Percentiles rank a stretch among this genome's conserved stretches.
phyloP scores from a whole-genome alignment of 2,113 vertebrate genomes.

The Caracal caracal region DNA sequence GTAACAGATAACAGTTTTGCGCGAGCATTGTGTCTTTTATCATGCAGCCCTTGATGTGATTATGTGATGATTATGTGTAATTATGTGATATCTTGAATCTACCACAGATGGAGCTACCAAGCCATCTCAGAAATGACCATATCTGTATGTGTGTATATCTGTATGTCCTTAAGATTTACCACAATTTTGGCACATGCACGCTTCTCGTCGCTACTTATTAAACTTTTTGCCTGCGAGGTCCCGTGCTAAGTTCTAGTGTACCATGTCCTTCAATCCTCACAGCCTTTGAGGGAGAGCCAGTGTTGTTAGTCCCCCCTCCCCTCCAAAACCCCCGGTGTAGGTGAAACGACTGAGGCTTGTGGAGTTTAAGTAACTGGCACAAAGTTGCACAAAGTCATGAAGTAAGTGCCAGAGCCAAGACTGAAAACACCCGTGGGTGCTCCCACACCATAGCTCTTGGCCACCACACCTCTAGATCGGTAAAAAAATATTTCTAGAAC shows the following conservation, averaged over 20 bases:
- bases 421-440: neutral
- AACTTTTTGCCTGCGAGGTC: neutral
- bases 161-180: neutral
- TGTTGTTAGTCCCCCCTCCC: neutral
- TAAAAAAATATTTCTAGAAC: neutral
- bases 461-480: neutral
- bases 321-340: neutral
- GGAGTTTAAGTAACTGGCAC: neutral
- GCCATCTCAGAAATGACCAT: neutral
- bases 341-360: neutral
- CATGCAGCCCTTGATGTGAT: neutral
- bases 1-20: neutral
- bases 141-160: neutral
- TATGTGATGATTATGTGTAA: neutral
- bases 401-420: neutral
- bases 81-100: neutral
- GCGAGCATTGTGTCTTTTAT: neutral
- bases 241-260: neutral
- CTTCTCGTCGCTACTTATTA: neutral
- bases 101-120: neutral
- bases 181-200: no score
- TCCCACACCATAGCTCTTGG: neutral
- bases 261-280: neutral
- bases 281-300: neutral
- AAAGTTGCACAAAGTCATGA: neutral